Evolutionary conservation across 2,797 vertebrate species (phyloP).

Genomic region (Delichon dasypus): DNA sequence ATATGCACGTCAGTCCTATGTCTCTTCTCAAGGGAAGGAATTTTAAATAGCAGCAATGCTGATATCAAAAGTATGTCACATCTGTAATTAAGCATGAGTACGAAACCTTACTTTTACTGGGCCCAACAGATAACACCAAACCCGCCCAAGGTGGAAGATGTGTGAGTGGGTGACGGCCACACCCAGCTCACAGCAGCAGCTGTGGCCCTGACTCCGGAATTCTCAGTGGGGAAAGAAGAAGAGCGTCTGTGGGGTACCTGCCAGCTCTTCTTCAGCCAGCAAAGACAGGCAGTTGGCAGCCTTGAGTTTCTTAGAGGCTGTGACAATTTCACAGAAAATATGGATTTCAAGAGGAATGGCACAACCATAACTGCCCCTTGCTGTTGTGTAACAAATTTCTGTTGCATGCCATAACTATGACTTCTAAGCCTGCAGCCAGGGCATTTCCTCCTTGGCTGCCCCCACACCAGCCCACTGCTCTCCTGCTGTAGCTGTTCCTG

Average conservation of each 20-base stretch:
- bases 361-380: background rate
- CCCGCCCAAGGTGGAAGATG: fast-evolving
- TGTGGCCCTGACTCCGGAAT: fast-evolving
- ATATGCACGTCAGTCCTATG: background rate
- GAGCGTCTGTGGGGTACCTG: background rate
- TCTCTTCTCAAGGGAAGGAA: background rate
- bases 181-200: background rate
- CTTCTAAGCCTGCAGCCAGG: background rate
- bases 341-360: background rate
- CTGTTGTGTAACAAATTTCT: background rate
- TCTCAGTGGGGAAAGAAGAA: background rate
- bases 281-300: background rate
- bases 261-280: too few species aligned
- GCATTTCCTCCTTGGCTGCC: background rate
- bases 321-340: background rate
- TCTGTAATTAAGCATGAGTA: background rate
- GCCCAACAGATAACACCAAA: background rate
- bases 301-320: background rate
- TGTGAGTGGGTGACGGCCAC: fast-evolving
- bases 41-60: background rate
- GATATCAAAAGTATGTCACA: background rate
- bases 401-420: fast-evolving
- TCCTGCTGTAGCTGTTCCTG: background rate
- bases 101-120: background rate
- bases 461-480: background rate